These are phyloP conservation scores for Antheraea pernyi DNA, from an alignment of 1,140 invertebrate genomes.

Conservation along the genomic window DNA sequence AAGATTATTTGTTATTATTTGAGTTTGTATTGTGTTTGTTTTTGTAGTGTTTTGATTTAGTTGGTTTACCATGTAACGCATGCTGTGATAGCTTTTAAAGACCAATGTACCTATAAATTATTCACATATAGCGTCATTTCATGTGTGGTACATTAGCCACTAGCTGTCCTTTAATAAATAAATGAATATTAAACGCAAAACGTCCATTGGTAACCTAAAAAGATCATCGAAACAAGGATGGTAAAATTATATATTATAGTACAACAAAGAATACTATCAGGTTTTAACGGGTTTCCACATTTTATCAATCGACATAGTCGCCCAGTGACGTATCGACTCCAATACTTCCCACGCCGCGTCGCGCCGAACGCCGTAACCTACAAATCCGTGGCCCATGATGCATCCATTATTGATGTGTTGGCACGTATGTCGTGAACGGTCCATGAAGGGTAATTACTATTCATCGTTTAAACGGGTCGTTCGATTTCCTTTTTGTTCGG, in stretches of 20 bases:
- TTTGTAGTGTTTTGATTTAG: too few relatives aligned
- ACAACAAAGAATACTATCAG: neutral
- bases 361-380: constrained; percentile 17
- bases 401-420: constrained; percentile 32
- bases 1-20: too few relatives aligned
- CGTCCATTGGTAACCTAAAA: too few relatives aligned
- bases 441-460: constrained; percentile 70
- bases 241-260: neutral
- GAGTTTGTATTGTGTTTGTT: too few relatives aligned
- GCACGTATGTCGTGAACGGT: constrained; percentile 35
- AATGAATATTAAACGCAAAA: too few relatives aligned
- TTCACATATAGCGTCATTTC: too few relatives aligned
- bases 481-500: constrained; percentile 48
- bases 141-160: too few relatives aligned
- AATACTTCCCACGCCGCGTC: neutral
- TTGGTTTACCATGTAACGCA: too few relatives aligned
- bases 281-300: neutral
- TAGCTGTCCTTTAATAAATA: too few relatives aligned
- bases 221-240: too few relatives aligned
- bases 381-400: constrained; percentile 27
- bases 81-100: too few relatives aligned
- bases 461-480: constrained; percentile 61
- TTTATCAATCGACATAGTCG: neutral
- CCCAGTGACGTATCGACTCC: neutral
- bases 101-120: too few relatives aligned